Conservation (phyloP, 2,113 vertebrate genomes). For the Cettia cetti region DNA sequence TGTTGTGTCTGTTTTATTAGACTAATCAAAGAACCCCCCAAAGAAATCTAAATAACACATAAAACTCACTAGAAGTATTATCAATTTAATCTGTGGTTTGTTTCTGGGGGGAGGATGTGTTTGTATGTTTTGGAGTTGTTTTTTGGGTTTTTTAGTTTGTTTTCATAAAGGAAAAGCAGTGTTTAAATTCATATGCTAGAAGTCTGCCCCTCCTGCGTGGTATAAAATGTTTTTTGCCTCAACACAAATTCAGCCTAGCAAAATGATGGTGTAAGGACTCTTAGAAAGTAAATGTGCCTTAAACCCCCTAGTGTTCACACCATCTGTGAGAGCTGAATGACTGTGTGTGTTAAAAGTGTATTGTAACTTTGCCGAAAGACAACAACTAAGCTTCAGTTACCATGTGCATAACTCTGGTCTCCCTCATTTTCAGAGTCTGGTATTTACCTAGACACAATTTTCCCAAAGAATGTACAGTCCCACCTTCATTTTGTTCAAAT, state of each 20-base stretch:
- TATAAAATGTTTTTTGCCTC: background rate
- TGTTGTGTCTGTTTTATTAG: background rate
- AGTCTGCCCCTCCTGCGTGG: background rate
- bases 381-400: background rate
- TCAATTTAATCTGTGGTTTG: background rate
- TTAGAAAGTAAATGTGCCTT: background rate
- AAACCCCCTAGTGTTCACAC: background rate
- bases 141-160: fast-evolving
- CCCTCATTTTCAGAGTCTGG: background rate
- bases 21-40: fast-evolving
- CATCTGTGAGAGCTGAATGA: background rate
- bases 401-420: background rate
- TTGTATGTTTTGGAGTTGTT: background rate
- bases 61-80: background rate
- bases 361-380: background rate
- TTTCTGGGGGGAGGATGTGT: fast-evolving
- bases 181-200: background rate
- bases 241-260: background rate
- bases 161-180: background rate
- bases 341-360: background rate
- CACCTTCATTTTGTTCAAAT: background rate
- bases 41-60: background rate
- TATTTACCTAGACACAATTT: background rate
- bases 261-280: background rate
- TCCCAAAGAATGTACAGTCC: background rate